Percentiles rank a stretch among this genome's conserved stretches.
phyloP scores from a whole-genome alignment of 2,888 invertebrate species.

The Argyra leucocephala region DNA sequence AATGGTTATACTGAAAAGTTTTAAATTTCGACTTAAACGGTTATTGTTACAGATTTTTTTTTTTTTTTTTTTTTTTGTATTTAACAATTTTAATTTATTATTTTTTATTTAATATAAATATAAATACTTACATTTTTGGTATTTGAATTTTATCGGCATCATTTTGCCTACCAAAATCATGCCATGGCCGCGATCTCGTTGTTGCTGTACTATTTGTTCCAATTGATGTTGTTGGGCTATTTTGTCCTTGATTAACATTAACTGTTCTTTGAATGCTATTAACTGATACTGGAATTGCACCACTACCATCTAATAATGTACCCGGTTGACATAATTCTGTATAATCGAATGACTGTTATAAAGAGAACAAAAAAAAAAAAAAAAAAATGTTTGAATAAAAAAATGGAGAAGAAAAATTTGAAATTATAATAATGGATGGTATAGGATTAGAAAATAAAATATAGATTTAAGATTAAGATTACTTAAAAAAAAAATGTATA shows the following conservation, averaged over 20 bases:
- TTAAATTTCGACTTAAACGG: no score
- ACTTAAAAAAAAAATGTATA: no score
- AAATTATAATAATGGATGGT: no score
- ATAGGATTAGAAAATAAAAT: no score
- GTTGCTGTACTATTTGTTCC: slow-evolving; percentile 49
- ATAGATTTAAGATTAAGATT: no score
- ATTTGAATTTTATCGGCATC: slow-evolving; percentile 95
- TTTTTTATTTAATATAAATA: no score
- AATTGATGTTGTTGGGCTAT: slow-evolving; percentile 45
- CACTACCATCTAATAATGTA: slow-evolving; percentile 46
- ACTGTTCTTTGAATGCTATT: slow-evolving; percentile 48
- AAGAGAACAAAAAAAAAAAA: slow-evolving; percentile 21
- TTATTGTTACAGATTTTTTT: no score
- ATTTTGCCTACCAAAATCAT: slow-evolving; percentile 87
- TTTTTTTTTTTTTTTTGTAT: no score
- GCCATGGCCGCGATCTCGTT: slow-evolving; percentile 78
- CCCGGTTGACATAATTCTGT: slow-evolving; percentile 75
- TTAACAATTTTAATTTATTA: no score
- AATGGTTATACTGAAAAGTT: no score
- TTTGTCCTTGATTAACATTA: slow-evolving; percentile 44
- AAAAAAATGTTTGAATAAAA: no score
- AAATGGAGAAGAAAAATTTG: no score
- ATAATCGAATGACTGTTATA: slow-evolving; percentile 81
- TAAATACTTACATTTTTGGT: slow-evolving; percentile 86
- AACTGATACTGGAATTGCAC: slow-evolving; percentile 47